phyloP scores from a whole-genome alignment of 1,140 invertebrate genomes.

The Tetranychus urticae region DNA sequence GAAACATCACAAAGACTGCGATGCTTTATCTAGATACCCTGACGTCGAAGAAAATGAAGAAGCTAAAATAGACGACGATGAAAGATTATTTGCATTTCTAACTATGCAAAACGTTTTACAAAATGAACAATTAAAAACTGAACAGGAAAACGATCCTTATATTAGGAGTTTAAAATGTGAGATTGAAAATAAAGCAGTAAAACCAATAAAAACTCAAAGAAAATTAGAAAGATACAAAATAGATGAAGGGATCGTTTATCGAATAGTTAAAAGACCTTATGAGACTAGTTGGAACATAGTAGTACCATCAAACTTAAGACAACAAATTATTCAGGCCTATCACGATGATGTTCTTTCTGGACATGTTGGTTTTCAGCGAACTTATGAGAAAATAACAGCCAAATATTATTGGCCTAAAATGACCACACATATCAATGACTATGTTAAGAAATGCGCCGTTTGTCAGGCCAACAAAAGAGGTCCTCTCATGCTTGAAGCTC shows the following conservation, averaged over 20 bases:
- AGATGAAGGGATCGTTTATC: neutral
- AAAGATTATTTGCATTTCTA: neutral
- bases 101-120: too few species aligned
- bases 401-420: conserved; percentile 13
- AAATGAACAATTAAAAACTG: too few species aligned
- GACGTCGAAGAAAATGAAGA: too few species aligned
- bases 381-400: conserved; percentile 5
- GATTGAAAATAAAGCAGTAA: too few species aligned
- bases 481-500: neutral
- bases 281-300: neutral
- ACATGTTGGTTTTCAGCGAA: conserved; percentile 12
- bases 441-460: conserved; percentile 8
- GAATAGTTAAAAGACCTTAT: neutral
- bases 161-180: too few species aligned
- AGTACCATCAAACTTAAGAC: neutral
- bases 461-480: conserved; percentile 6
- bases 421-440: conserved; percentile 3
- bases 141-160: too few species aligned
- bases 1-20: conserved; percentile 1
- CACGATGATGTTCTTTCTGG: conserved; percentile 6
- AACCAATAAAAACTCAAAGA: neutral
- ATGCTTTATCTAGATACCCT: neutral
- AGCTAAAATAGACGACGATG: neutral
- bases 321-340: neutral
- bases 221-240: neutral